phyloP scores from a whole-genome alignment of 2,888 invertebrate species.

The Junonia oenone region DNA sequence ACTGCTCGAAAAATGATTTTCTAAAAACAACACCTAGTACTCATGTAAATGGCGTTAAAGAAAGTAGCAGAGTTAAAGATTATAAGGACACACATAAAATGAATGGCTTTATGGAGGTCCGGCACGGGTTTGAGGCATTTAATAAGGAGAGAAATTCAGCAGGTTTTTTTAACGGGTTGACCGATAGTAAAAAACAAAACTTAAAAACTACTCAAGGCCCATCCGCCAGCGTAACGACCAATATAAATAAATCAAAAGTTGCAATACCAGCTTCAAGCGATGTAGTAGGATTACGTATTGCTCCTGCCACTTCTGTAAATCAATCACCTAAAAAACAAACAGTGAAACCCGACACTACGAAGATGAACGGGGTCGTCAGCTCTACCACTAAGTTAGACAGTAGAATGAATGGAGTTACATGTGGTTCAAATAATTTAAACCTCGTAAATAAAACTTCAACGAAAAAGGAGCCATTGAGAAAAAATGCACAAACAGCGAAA shows the following conservation, averaged over 20 bases:
- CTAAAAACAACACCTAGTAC: constrained; percentile 42
- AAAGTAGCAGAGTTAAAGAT: constrained; percentile 50
- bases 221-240: constrained; percentile 56
- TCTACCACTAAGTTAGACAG: constrained; percentile 70
- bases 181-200: constrained; percentile 50
- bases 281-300: constrained; percentile 44
- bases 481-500: constrained; percentile 46
- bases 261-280: constrained; percentile 53
- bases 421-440: constrained; percentile 69
- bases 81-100: constrained; percentile 49
- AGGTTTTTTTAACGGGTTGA: constrained; percentile 50
- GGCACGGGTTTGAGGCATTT: constrained; percentile 47
- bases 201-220: constrained; percentile 43
- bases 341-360: constrained; percentile 47
- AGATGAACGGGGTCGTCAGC: constrained; percentile 60
- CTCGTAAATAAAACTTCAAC: constrained; percentile 45
- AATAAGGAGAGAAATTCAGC: constrained; percentile 46
- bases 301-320: constrained; percentile 45
- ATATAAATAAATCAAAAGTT: constrained; percentile 45
- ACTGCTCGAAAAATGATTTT: constrained; percentile 45
- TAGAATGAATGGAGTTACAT: constrained; percentile 70
- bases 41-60: constrained; percentile 48
- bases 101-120: constrained; percentile 63
- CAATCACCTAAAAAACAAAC: constrained; percentile 49
- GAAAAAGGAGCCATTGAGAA: constrained; percentile 57